These are phyloP conservation scores for Dicrurus megarhynchus DNA, from an alignment of 2,113 vertebrate species.

Conservation along the genomic window DNA sequence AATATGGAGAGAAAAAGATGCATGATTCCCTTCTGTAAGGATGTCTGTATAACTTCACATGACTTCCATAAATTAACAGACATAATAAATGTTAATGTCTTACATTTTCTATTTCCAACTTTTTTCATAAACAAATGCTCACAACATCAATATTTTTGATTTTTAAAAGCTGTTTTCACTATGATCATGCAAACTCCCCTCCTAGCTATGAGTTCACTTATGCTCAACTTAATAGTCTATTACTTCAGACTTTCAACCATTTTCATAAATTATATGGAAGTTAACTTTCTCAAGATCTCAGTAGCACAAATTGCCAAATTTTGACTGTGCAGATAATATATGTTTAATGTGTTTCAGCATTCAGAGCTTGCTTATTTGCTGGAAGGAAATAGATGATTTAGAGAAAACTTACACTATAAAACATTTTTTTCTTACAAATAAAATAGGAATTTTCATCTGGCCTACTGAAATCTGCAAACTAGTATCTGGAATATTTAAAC, in stretches of 20 bases:
- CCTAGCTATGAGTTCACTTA: neutral
- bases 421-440: neutral
- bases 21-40: constrained; percentile 6
- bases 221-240: neutral
- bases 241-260: neutral
- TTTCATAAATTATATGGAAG: neutral
- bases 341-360: constrained; percentile 43
- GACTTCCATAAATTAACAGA: constrained; percentile 18
- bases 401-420: neutral
- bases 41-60: constrained; percentile 17
- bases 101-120: constrained; percentile 19
- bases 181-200: constrained; percentile 56
- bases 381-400: constrained; percentile 14
- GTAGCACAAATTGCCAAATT: constrained; percentile 40
- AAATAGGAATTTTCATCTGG: constrained; percentile 39
- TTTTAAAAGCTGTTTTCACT: constrained; percentile 22
- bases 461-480: constrained; percentile 47
- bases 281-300: constrained; percentile 32
- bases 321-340: constrained; percentile 32
- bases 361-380: constrained; percentile 41
- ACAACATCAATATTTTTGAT: neutral
- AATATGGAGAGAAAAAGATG: neutral
- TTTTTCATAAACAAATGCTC: constrained; percentile 34
- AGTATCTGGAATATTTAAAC: constrained; percentile 10
- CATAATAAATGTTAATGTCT: constrained; percentile 36